phyloP scores from a whole-genome alignment of 2,888 invertebrate genomes.

The Tuta absoluta region DNA sequence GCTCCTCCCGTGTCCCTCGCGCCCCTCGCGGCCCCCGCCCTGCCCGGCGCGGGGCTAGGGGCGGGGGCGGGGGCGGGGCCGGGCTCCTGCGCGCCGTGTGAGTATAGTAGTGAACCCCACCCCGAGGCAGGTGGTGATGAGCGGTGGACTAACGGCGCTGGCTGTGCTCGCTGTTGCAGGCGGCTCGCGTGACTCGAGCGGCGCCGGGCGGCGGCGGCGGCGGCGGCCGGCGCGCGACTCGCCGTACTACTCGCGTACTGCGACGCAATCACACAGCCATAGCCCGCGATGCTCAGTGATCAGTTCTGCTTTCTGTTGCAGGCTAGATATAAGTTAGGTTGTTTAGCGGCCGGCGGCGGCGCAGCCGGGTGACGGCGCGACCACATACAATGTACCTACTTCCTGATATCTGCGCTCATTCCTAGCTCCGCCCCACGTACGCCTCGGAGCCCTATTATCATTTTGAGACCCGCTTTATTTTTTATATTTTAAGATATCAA shows the following conservation, averaged over 20 bases:
- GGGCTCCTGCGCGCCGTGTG: slow-evolving; percentile 22
- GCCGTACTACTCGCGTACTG: slow-evolving; percentile 18
- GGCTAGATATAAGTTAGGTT: slow-evolving; percentile 79
- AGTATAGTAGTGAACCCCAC: slow-evolving; percentile 18
- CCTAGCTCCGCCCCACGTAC: slow-evolving; percentile 19
- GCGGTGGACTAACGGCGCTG: slow-evolving; percentile 33
- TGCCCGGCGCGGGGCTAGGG: slow-evolving; percentile 8
- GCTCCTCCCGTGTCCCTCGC: slow-evolving; percentile 23
- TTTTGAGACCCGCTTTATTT: neutral
- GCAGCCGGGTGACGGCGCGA: slow-evolving; percentile 25
- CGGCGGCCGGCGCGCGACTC: slow-evolving; percentile 28
- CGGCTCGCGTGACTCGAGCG: slow-evolving; percentile 26
- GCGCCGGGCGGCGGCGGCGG: slow-evolving; percentile 30
- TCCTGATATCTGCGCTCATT: slow-evolving; percentile 27
- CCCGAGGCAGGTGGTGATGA: slow-evolving; percentile 14
- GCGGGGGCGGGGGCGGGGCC: slow-evolving; percentile 8
- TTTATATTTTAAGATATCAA: neutral
- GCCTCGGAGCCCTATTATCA: slow-evolving; percentile 6
- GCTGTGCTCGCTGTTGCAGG: slow-evolving; percentile 42
- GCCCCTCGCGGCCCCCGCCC: slow-evolving; percentile 25
- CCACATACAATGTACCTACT: slow-evolving; percentile 29
- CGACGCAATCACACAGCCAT: slow-evolving; percentile 31
- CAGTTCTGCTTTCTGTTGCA: slow-evolving; percentile 80
- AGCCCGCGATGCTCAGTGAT: slow-evolving; percentile 64
- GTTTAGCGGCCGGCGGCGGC: slow-evolving; percentile 43